Conservation (phyloP, 2,888 invertebrate species). For the Drosophila limbata region DNA sequence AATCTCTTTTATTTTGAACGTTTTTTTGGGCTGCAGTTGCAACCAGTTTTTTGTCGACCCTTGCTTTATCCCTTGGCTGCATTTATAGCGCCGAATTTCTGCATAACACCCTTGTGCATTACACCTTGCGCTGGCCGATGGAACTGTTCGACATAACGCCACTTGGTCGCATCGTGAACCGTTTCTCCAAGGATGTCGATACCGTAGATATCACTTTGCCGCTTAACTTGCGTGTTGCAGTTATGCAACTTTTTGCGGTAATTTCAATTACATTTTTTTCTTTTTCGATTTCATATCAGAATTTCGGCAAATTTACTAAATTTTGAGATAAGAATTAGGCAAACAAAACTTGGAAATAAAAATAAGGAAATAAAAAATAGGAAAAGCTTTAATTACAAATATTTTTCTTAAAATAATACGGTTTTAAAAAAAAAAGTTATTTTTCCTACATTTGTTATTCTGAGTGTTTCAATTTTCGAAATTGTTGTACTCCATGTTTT, state of each 20-base stretch:
- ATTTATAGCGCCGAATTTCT: slow-evolving; percentile 87
- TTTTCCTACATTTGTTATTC: no score
- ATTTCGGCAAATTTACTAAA: background rate
- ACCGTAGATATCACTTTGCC: slow-evolving; percentile 87
- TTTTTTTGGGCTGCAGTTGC: slow-evolving; percentile 68
- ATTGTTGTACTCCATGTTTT: background rate
- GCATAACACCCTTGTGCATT: slow-evolving; percentile 87
- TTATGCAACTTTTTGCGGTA: slow-evolving; percentile 85
- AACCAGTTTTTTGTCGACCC: slow-evolving; percentile 81
- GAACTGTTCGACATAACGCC: slow-evolving; percentile 93
- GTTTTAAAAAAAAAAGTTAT: background rate
- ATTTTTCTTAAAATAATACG: no score
- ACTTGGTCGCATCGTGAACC: slow-evolving; percentile 90
- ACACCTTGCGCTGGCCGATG: slow-evolving; percentile 89
- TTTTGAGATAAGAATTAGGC: background rate
- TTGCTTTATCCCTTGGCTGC: slow-evolving; percentile 85
- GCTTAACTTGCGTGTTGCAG: slow-evolving; percentile 81
- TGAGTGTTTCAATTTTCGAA: background rate
- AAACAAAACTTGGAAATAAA: background rate
- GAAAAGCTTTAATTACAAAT: background rate
- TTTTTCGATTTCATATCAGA: background rate
- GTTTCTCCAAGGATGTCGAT: slow-evolving; percentile 88
- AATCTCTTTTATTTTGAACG: background rate
- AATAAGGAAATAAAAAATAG: background rate
- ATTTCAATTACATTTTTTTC: slow-evolving; percentile 7